Base-by-base conservation (phyloP, 2,113 vertebrate genomes). In the Stegostoma tigrinum region DNA sequence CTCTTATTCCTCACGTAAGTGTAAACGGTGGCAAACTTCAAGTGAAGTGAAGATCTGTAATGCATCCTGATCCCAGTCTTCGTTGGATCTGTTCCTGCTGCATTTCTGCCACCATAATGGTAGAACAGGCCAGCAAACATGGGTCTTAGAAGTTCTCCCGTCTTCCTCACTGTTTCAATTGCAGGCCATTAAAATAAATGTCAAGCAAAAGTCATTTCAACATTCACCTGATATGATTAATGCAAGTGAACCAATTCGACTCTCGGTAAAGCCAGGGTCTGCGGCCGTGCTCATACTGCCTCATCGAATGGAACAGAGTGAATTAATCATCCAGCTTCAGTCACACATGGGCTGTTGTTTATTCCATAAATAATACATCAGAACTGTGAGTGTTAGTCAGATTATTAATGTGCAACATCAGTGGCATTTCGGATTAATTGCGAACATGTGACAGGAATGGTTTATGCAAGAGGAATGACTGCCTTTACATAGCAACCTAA, bases 321-420 rank as follows among this genome's bases (percentile, higher is more conserved):
- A 89, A 89, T 89, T 89, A 89, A 89, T 89, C 86, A 89, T 55
- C 55, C 55, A 45, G 48, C 23, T 52, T 89, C 48, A 55, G 45
- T 94, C 64, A 94, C 90, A 94, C 90, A 38, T 67, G 64, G 34
- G 24, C 67, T 94, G n/a, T 38, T 94, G 90, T 67, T 94, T 94
- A 94, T 67, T 67, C 90, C 90, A 94, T 64, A 64, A 94, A 94
- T 94, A 94, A 66, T 67, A 90, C 87, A 90, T 90, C 87, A 90
- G 87, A 90, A 61, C 87, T 61, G n/a, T 21, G 1, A 67, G 38
- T 42, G n/a, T 94, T 67, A 67, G 30, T 38, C 61, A 94, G 64
- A 68, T 27, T 94, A 42, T 94, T 70, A 68, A 94, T 94, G 64
- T 67, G 38, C 91, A 94, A 42, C 67, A 45, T 68, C 38, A 70